Conservation (phyloP, 2,888 invertebrate genomes). For the Drosophila dives region DNA sequence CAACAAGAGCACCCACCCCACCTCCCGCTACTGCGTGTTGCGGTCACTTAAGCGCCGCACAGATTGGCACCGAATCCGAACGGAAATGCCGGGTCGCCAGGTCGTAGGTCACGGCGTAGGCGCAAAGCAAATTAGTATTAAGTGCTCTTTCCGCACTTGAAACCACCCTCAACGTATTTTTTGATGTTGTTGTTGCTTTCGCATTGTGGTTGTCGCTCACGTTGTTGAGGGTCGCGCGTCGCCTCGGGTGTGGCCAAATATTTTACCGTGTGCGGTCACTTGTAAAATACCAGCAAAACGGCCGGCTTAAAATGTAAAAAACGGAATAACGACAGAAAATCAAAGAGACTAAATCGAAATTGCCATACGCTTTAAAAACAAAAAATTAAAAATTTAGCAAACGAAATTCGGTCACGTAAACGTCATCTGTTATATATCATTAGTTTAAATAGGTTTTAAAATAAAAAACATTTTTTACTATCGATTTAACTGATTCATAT, state of each 20-base stretch:
- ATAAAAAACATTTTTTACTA: background rate
- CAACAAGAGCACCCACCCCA: constrained; percentile 25
- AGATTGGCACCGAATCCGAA: constrained; percentile 66
- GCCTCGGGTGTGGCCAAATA: constrained; percentile 76
- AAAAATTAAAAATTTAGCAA: background rate
- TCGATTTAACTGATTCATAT: background rate
- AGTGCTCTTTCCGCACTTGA: constrained; percentile 78
- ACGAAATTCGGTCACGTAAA: background rate
- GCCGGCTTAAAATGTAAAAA: constrained; percentile 17
- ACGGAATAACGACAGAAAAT: constrained; percentile 3
- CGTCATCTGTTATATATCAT: background rate
- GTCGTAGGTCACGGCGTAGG: constrained; percentile 78
- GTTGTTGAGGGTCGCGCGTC: constrained; percentile 41
- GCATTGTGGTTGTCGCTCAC: constrained; percentile 35
- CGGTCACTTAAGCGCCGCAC: constrained; percentile 78
- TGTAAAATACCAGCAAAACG: constrained; percentile 75
- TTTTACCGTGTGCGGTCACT: constrained; percentile 80
- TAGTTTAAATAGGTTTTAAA: background rate
- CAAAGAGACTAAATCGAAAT: background rate
- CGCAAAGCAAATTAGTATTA: constrained; percentile 81
- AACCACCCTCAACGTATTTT: constrained; percentile 45
- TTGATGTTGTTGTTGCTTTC: constrained; percentile 25
- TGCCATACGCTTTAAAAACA: constrained; percentile 20
- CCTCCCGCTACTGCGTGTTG: constrained; percentile 65
- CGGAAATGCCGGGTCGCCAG: constrained; percentile 61